Evolutionary conservation across 92 coral and sea anemone genomes (phyloP), one percentile per base, ranked within the genome.

Genomic region (Parazoanthus darwini): DNA sequence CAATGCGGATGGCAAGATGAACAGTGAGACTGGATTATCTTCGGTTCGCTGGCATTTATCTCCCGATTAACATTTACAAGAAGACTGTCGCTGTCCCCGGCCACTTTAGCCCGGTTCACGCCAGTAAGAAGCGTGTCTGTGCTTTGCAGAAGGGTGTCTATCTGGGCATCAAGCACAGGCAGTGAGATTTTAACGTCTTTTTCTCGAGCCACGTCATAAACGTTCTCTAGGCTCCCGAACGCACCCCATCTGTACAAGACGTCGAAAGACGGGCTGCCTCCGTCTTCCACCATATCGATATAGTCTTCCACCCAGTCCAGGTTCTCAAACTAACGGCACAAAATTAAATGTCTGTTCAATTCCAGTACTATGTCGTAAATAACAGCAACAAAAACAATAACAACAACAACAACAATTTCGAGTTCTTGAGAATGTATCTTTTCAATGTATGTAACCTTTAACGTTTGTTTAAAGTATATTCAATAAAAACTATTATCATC

Each of bases 231-330:
- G 33, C 43, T 13, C 51, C 87, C 87, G 43, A 84, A 84, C 48
- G 87, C 87, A 50, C 79, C 87, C 87, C 87, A 84, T 37, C 37
- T 84, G 66, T 36, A 70, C 75, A 84, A 71, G 11, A 9, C 46
- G 15, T 84, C 87, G 68, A 84, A 84, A n/a, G 87, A 68, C 2
- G 87, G 87, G 68, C 48, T 84, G 6, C 75, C 87, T 16, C 87
- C 87, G 0, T 46, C 26, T 48, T 84, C 87, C 33, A 84, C 79
- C 43, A 7, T 37, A 25, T 84, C 87, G 16, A 84, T 44, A 37
- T 84, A 84, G 33, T 71, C 44, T 8, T 84, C 87, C 23, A 84
- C 56, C 87, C 87, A 84, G 29, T 43, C 43, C 3, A 84, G 67
- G 58, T 71, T 84, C 42, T 84, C 87, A 71, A 84, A 84, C 87